phyloP scores from a whole-genome alignment of 2,888 invertebrate genomes.

The Oxytorus armatus region DNA sequence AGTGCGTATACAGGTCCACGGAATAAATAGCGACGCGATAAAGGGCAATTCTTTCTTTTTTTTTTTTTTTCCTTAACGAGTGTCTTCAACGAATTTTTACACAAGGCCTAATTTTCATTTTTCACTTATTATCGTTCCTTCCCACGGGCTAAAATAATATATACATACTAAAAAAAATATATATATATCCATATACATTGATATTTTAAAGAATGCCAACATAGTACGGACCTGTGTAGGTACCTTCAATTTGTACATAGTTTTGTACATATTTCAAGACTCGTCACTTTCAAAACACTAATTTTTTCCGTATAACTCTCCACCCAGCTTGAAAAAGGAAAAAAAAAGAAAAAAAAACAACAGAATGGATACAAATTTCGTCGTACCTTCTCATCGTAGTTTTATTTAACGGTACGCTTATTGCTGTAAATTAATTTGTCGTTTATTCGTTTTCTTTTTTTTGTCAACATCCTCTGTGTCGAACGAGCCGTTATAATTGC shows the following conservation, averaged over 20 bases:
- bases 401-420: conserved; percentile 58
- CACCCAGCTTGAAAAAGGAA: conserved; percentile 9
- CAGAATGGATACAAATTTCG: too few species aligned
- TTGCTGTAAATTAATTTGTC: conserved; percentile 54
- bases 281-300: conserved; percentile 75
- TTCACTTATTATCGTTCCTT: conserved; percentile 55
- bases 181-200: conserved; percentile 47
- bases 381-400: conserved; percentile 25
- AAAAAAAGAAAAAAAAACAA: background rate
- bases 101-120: conserved; percentile 59
- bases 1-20: conserved; percentile 51
- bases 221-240: conserved; percentile 73
- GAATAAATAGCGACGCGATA: background rate
- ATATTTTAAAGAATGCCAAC: conserved; percentile 66
- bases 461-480: conserved; percentile 13
- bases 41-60: too few species aligned
- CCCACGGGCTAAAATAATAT: conserved; percentile 65
- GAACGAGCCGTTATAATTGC: background rate
- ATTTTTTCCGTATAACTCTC: conserved; percentile 15
- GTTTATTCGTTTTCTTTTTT: conserved; percentile 3
- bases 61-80: background rate
- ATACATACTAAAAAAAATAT: conserved; percentile 53
- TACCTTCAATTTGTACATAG: conserved; percentile 76
- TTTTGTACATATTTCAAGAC: conserved; percentile 74
- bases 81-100: conserved; percentile 35